Conservation (phyloP, 2,888 invertebrate species). For the Ophioninae sp. region DNA sequence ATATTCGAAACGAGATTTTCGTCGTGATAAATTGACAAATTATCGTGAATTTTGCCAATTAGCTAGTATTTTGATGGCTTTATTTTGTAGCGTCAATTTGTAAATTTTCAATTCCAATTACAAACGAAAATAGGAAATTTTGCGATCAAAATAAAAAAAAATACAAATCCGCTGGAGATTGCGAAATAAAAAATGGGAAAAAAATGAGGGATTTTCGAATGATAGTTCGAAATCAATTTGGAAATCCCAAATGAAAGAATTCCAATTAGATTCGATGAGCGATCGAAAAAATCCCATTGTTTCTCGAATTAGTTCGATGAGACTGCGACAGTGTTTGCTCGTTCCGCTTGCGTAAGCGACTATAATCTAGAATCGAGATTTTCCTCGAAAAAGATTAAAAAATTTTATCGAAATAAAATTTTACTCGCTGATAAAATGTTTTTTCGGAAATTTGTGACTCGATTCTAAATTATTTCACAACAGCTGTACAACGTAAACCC, state of each 20-base stretch:
- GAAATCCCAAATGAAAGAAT: background rate
- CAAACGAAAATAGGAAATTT: too few species aligned
- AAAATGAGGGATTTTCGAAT: background rate
- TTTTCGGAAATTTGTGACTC: background rate
- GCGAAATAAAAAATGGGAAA: too few species aligned
- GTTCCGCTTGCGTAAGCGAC: conserved; percentile 1
- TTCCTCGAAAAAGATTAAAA: background rate
- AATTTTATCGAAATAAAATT: background rate
- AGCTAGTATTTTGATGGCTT: too few species aligned
- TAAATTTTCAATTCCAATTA: too few species aligned
- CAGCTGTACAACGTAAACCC: conserved; percentile 45
- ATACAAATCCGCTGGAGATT: too few species aligned
- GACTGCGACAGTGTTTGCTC: conserved; percentile 5
- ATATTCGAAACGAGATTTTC: background rate
- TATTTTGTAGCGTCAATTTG: too few species aligned
- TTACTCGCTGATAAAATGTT: conserved; percentile 9
- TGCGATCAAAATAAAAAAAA: too few species aligned
- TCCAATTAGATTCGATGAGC: background rate
- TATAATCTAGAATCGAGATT: conserved; percentile 30
- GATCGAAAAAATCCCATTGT: background rate
- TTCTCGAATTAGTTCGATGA: background rate
- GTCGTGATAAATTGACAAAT: background rate
- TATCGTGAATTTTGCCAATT: background rate
- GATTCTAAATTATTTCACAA: conserved; percentile 57
- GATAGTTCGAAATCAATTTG: background rate